phyloP scores from a whole-genome alignment of 2,888 invertebrate species.

The Ligdia adustata region DNA sequence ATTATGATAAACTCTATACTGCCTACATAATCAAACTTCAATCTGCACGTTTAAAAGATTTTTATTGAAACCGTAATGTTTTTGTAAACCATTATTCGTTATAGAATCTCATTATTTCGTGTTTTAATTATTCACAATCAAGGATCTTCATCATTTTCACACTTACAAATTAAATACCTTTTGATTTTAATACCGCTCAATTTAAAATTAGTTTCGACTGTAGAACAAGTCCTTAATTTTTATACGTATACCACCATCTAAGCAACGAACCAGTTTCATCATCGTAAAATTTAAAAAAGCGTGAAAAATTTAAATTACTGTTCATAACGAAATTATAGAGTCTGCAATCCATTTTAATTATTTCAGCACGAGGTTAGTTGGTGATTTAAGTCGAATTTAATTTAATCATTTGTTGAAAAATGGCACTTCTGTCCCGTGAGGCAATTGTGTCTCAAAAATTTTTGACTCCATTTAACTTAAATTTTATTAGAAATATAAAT shows the following conservation, averaged over 20 bases:
- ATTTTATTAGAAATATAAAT: too few species aligned
- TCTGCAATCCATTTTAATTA: constrained; percentile 15
- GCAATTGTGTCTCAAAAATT: too few species aligned
- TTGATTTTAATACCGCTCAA: constrained; percentile 24
- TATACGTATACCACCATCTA: constrained; percentile 6
- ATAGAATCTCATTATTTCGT: too few species aligned
- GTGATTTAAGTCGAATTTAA: constrained; percentile 6
- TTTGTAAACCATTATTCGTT: too few species aligned
- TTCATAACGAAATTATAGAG: constrained; percentile 29
- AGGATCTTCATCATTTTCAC: constrained; percentile 23
- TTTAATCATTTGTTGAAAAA: constrained; percentile 5
- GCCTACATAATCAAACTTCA: too few species aligned
- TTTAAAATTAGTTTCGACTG: constrained; percentile 31
- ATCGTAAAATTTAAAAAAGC: constrained; percentile 30
- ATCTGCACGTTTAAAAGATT: too few species aligned
- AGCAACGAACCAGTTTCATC: constrained; percentile 24
- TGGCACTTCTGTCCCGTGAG: too few species aligned
- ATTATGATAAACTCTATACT: too few species aligned
- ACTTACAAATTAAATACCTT: constrained; percentile 23
- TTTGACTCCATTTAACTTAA: too few species aligned
- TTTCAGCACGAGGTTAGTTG: constrained; percentile 19
- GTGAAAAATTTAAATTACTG: constrained; percentile 35
- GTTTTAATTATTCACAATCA: constrained; percentile 15
- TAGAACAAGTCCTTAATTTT: constrained; percentile 28
- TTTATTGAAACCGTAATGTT: too few species aligned